Conservation (phyloP, 2,888 invertebrate genomes). For the Spialia ferax region DNA sequence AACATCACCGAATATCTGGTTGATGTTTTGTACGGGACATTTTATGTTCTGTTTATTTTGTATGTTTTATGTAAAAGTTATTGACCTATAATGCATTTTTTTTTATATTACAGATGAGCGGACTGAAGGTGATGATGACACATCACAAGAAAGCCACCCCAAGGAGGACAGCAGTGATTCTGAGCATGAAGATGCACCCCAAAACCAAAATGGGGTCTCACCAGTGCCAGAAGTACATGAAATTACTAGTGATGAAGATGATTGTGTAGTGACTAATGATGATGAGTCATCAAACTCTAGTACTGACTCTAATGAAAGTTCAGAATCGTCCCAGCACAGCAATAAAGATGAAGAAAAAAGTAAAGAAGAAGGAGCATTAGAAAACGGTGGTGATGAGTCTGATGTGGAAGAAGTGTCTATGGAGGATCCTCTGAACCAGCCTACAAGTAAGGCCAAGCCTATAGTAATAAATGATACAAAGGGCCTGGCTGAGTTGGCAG, state of each 20-base stretch:
- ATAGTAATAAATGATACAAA: slow-evolving; percentile 92
- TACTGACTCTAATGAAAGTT: slow-evolving; percentile 84
- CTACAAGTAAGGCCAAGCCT: slow-evolving; percentile 69
- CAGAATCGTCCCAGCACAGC: slow-evolving; percentile 84
- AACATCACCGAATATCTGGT: background rate
- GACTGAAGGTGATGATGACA: slow-evolving; percentile 82
- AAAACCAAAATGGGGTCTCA: slow-evolving; percentile 78
- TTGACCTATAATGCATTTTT: background rate
- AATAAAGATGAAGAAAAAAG: slow-evolving; percentile 81
- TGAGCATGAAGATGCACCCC: slow-evolving; percentile 68
- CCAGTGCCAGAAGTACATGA: slow-evolving; percentile 82
- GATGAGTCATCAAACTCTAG: slow-evolving; percentile 86
- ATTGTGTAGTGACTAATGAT: slow-evolving; percentile 83
- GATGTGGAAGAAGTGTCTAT: slow-evolving; percentile 90
- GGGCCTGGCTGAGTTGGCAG: slow-evolving; percentile 89
- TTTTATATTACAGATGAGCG: slow-evolving; percentile 71
- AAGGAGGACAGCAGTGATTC: slow-evolving; percentile 81
- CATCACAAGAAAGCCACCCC: slow-evolving; percentile 81
- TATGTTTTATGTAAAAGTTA: slow-evolving; percentile 5
- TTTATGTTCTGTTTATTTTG: slow-evolving; percentile 32
- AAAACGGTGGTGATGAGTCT: slow-evolving; percentile 87
- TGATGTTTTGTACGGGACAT: slow-evolving; percentile 7
- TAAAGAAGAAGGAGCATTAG: slow-evolving; percentile 70
- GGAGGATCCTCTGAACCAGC: slow-evolving; percentile 88
- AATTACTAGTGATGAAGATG: slow-evolving; percentile 87